Evolutionary conservation across 2,113 vertebrate genomes (phyloP).

Genomic region (Hyaena hyaena): DNA sequence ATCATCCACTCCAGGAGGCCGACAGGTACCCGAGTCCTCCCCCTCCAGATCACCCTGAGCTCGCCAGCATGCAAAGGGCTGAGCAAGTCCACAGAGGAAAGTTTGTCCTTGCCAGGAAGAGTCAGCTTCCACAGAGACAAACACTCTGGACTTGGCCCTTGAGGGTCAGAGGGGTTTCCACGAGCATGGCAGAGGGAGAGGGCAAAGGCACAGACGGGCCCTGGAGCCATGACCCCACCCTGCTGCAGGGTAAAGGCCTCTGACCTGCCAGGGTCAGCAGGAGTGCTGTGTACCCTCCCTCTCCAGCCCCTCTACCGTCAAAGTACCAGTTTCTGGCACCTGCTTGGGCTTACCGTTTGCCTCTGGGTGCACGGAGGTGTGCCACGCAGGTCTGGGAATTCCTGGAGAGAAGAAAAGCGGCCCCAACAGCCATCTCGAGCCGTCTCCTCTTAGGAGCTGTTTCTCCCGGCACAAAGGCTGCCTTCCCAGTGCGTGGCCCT

Average conservation of each 20-base stretch:
- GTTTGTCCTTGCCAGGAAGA: background rate
- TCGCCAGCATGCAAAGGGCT: background rate
- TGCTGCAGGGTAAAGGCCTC: background rate
- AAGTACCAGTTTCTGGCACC: background rate
- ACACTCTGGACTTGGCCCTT: background rate
- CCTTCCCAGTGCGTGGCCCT: background rate
- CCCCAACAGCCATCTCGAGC: background rate
- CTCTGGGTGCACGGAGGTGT: background rate
- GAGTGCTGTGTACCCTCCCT: fast-evolving
- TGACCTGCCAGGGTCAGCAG: background rate
- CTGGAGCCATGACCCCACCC: background rate
- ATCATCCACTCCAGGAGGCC: background rate
- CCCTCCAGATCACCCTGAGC: background rate
- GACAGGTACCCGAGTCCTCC: background rate
- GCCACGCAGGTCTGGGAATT: background rate
- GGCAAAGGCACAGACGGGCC: background rate
- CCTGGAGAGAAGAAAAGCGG: constrained; percentile 12
- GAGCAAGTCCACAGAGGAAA: background rate
- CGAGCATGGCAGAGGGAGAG: background rate
- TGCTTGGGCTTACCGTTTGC: background rate
- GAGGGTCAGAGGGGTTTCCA: background rate
- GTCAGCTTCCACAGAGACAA: background rate
- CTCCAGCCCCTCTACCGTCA: background rate
- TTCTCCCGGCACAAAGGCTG: background rate
- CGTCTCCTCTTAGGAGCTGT: background rate